Base-by-base conservation (phyloP, 2,888 invertebrate species). In the Pandemis heparana region DNA sequence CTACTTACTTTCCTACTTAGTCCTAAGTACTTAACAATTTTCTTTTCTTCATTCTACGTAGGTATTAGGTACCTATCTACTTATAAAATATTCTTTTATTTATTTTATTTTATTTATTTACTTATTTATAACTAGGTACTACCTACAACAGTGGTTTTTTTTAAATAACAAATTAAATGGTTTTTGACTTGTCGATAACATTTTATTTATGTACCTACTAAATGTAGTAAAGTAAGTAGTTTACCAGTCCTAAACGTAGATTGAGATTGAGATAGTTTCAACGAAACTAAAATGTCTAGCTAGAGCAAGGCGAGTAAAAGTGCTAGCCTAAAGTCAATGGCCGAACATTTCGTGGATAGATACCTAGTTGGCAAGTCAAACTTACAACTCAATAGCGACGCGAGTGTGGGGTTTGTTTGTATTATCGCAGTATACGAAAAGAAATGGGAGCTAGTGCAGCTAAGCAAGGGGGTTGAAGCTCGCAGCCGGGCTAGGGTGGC, bases 401-500 rank as follows among this genome's bases (percentile, higher is more conserved):
- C 63, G 72, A 72, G 70, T 76, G 68, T 76, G 72, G 67, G 71
- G 75, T 75, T 75, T 75, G 76, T 75, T 71, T 72, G 75, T 75
- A 75, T 72, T 73, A 75, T 75, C 68, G 69, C 75, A 77, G 77
- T 71, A 76, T 73, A 76, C 67, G 77, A 79, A 79, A 79, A 77
- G 77, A 77, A 77, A 80, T 77, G 78, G 79, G 78, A 79, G 75
- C 76, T 77, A 78, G 79, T 79, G 80, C 81, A 81, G 77, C 81
- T 79, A 71, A 80, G 81, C 79, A 77, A 78, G 80, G 81, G 82
- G 80, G 81, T 81, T 76, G 76, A 65, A 70, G 77, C 75, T 75
- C 77, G 77, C 75, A 78, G 83, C 85, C 80, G 82, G 82, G 79
- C 78, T 77, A 78, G 83, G 78, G 80, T 79, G 81, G 83, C 82